Conservation (phyloP, 2,888 invertebrate species). For the Sacculina carcini region DNA sequence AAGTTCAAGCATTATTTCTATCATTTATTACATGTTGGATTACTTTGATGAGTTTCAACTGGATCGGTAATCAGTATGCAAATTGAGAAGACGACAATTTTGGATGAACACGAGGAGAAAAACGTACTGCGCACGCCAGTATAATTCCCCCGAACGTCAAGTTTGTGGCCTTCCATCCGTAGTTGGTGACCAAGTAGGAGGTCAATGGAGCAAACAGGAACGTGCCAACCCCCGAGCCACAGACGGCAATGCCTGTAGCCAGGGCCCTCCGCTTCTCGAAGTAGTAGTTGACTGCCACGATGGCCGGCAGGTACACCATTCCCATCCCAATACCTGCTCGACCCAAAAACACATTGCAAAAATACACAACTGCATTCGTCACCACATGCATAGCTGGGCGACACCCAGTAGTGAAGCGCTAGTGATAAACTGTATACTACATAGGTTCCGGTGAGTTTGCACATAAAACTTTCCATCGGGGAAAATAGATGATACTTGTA, state of each 20-base stretch:
- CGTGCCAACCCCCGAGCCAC: conserved; percentile 84
- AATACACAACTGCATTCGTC: too few species aligned
- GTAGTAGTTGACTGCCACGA: conserved; percentile 88
- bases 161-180: conserved; percentile 70
- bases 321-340: conserved; percentile 66
- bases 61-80: not conserved
- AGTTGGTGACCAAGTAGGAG: conserved; percentile 42
- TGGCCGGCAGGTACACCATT: conserved; percentile 80
- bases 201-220: conserved; percentile 85
- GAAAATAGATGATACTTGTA: too few species aligned
- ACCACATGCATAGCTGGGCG: not conserved
- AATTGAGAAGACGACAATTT: not conserved
- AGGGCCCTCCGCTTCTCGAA: conserved; percentile 83
- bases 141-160: conserved; percentile 75
- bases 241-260: conserved; percentile 74
- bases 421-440: too few species aligned
- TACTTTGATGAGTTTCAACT: too few species aligned
- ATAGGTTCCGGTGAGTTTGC: too few species aligned
- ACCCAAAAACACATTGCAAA: not conserved
- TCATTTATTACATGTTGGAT: too few species aligned
- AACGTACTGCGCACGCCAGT: conserved; percentile 53
- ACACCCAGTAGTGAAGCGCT: too few species aligned
- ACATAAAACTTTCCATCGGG: too few species aligned
- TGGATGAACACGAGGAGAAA: conserved; percentile 12
- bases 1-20: too few species aligned